phyloP scores from a whole-genome alignment of 2,113 vertebrate species.

The Grantiella picta region DNA sequence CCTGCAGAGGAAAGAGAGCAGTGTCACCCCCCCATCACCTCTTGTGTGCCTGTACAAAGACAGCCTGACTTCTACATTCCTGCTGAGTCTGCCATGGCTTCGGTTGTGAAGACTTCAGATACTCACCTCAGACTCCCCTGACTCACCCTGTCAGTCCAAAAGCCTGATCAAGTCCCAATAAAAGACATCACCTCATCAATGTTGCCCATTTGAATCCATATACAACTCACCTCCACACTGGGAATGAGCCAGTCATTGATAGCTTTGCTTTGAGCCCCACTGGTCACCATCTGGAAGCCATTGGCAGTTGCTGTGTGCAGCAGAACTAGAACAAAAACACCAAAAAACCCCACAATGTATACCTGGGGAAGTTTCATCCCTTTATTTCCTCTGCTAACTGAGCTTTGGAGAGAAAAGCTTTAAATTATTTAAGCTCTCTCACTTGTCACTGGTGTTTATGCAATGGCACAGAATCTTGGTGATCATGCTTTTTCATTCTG shows the following conservation, averaged over 20 bases:
- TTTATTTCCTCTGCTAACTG: background rate
- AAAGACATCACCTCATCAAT: background rate
- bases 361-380: background rate
- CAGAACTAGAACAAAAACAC: slow-evolving; percentile 75
- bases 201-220: background rate
- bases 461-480: background rate
- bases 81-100: background rate
- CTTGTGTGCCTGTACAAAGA: background rate
- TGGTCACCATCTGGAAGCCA: slow-evolving; percentile 99
- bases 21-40: background rate
- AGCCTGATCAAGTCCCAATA: background rate
- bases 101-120: background rate
- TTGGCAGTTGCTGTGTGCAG: slow-evolving; percentile 95
- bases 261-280: slow-evolving; percentile 94
- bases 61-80: background rate
- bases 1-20: slow-evolving; percentile 67
- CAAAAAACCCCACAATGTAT: background rate
- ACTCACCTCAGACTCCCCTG: background rate
- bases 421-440: background rate
- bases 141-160: background rate
- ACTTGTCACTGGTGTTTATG: background rate
- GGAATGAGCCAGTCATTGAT: slow-evolving; percentile 96
- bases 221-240: slow-evolving; percentile 90
- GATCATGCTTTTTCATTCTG: background rate
- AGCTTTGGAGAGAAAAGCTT: background rate